Evolutionary conservation across 2,797 vertebrate genomes (phyloP), one percentile per base, ranked within the genome.

Genomic region (Dallia pectoralis): DNA sequence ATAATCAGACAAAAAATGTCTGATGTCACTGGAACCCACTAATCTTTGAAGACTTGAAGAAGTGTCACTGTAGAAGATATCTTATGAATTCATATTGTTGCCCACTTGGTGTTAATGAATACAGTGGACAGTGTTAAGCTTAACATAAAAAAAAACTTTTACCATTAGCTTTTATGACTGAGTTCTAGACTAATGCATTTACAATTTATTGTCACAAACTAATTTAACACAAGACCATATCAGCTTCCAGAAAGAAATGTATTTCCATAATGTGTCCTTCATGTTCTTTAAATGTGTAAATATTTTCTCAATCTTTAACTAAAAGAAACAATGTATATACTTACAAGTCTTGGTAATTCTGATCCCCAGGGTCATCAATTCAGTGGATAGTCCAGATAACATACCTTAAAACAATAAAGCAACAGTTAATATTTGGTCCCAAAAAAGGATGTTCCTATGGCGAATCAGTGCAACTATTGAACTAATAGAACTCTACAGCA

Each of bases 361-460:
- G 73, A 74, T 82, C 64, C 76, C 66, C 85, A 63, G 4, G 2
- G 49, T 59, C 49, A 33, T 59, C 19, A 59, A 56, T n/a, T 77
- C 36, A 70, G 0, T 44, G 9, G 19, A 47, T 16, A 11, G 56
- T 71, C 67, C 76, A 71, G 69, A 72, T 29, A 68, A 77, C 69
- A 84, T 71, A 76, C 89, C 90, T 91, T 85, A 47, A 77, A 89
- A 87, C n/a, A 88, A 67, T 70, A 84, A 14, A 79, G 75, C 15
- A 48, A 73, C 14, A 63, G 16, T 32, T 47, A n/a, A 48, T 84
- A 82, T 44, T 9, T 14, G 11, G 40, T 14, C 9, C 12, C 9
- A 44, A 2, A 44, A 44, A 44, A 44, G 9, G 9, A 44, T 44
- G 40, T 12, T 12, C 11, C 40, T 44, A 11, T 44, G 40, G 40